Conservation (phyloP, 2,113 vertebrate species). For the Panthera leo region DNA sequence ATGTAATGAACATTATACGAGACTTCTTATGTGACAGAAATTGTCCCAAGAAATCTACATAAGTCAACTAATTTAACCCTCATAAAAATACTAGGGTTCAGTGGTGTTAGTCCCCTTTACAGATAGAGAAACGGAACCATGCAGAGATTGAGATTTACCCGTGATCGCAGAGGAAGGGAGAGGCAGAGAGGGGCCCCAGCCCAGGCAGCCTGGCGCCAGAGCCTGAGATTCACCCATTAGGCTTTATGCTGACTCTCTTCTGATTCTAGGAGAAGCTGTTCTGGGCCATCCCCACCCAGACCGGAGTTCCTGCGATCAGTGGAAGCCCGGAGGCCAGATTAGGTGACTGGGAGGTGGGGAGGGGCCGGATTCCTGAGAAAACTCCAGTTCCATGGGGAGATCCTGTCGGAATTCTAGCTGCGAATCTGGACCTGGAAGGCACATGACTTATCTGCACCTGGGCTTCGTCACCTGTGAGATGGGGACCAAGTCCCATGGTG, state of each 20-base stretch:
- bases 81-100: not conserved
- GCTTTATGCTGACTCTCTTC: accelerated
- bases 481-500: not conserved
- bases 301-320: not conserved
- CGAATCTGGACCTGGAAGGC: not conserved
- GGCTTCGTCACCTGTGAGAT: not conserved
- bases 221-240: not conserved
- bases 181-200: not conserved
- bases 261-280: not conserved
- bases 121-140: not conserved
- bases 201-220: not conserved
- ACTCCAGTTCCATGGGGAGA: not conserved
- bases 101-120: not conserved
- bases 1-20: not conserved
- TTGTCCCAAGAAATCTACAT: not conserved
- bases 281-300: too few species aligned
- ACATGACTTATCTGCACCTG: not conserved
- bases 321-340: not conserved
- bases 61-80: not conserved
- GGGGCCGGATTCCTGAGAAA: not conserved
- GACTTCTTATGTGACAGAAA: not conserved
- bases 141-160: not conserved
- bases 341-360: not conserved
- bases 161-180: not conserved
- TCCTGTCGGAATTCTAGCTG: not conserved